Conservation (phyloP, 2,113 vertebrate species). For the Nyctereutes procyonoides region DNA sequence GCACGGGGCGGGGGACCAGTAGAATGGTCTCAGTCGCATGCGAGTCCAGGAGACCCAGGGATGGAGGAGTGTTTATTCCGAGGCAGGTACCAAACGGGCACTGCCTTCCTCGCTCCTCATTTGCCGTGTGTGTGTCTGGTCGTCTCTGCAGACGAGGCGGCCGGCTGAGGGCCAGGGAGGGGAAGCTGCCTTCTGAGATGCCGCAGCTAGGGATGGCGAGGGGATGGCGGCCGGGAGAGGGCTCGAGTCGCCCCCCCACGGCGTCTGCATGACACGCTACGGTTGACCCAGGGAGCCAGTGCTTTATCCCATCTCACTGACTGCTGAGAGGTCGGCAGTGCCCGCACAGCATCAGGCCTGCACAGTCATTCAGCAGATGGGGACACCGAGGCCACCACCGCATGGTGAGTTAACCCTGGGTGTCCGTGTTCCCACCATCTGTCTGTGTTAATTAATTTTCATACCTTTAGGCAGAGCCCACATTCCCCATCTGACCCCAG, state of each 20-base stretch:
- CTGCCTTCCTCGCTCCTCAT: not conserved
- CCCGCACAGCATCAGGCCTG: rapidly evolving
- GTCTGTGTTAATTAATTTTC: too few species aligned
- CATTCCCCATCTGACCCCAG: not conserved
- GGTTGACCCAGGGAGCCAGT: rapidly evolving
- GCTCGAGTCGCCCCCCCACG: rapidly evolving
- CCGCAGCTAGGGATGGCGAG: too few species aligned
- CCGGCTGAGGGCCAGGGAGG: not conserved
- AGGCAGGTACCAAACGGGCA: rapidly evolving
- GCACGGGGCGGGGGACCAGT: too few species aligned
- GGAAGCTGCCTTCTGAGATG: not conserved
- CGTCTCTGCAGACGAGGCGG: not conserved
- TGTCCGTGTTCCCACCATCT: not conserved
- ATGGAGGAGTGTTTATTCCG: rapidly evolving
- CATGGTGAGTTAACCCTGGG: rapidly evolving
- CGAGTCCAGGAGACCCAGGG: rapidly evolving
- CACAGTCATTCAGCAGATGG: not conserved
- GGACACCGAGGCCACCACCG: not conserved
- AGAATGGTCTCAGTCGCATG: rapidly evolving
- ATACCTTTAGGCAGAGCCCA: not conserved
- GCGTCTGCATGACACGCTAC: rapidly evolving
- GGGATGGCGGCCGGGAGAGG: rapidly evolving
- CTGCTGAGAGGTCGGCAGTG: rapidly evolving
- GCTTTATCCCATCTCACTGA: rapidly evolving
- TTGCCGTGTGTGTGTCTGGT: not conserved